Evolutionary conservation across 2,888 invertebrate species (phyloP), one percentile per base, ranked within the genome.

Genomic region (Pammene aurita): DNA sequence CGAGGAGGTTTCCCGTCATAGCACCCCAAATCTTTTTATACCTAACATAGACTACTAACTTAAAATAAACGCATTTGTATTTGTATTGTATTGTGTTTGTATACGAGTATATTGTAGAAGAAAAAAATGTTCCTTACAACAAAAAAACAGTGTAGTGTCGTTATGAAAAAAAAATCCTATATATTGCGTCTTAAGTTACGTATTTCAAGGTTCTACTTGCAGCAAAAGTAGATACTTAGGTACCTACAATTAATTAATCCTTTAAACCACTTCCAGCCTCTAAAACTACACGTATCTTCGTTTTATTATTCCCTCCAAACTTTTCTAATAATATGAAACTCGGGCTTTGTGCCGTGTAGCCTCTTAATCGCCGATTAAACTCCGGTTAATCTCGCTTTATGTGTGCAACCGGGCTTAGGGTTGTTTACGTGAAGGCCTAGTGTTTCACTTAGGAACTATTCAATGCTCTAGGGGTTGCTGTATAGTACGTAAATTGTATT

Each of bases 271-370:
- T 38, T 68, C 68, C 68, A 68, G 68, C 18, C 16, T 1, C 26
- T 6, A 34, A 66, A 60, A 56, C 56, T 52, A 44, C 34, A 5
- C 44, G 54, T 18, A 63, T 69, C 69, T 46, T 34, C 7, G 69
- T 65, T 69, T 58, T 64, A 69, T 69, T 65, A 65, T 60, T 69
- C 60, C 58, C 46, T 38, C 64, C 38, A 69, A 69, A 69, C 69
- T 69, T 69, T 69, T 69, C 69, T 69, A 69, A 69, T 69, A 69
- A 69, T 69, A 69, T 69, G 69, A 69, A 64, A 60, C 65, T 69
- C 69, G 38, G 69, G 54, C 68, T 68, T 68, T 64, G 68, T 68
- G 38, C 54, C 64, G 52, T 58, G 68, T 69, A 65, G 69, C 65
- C 57, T 60, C 69, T 69, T 69, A 69, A 69, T 69, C 65, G 69